These are phyloP conservation scores for Thermophis baileyi DNA, from an alignment of 2,113 vertebrate genomes.

Conservation along the genomic window DNA sequence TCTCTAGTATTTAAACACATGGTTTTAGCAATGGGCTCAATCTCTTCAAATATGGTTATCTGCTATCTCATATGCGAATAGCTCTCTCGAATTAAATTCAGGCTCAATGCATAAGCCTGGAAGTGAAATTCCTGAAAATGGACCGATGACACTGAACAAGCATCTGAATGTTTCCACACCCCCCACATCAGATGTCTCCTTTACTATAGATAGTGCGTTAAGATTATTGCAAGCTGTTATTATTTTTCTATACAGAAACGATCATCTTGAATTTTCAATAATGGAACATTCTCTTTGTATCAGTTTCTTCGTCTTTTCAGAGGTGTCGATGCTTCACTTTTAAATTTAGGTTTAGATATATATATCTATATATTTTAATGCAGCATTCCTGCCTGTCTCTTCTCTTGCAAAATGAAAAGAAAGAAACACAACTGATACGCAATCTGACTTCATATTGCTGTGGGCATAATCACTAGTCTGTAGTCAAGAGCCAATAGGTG, in stretches of 20 bases:
- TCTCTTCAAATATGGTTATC: neutral
- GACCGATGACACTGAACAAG: constrained; percentile 33
- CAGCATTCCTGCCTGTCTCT: neutral
- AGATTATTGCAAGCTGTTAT: constrained; percentile 37
- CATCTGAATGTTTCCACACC: neutral
- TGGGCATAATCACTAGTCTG: neutral
- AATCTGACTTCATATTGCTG: neutral
- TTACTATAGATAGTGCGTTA: constrained; percentile 42
- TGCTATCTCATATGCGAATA: neutral
- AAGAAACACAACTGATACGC: neutral
- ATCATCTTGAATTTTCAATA: neutral
- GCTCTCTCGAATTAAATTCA: neutral
- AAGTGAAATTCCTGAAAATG: constrained; percentile 46
- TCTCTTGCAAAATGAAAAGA: neutral
- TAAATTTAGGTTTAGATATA: constrained; percentile 9
- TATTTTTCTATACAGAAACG: constrained; percentile 22
- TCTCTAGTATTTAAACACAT: constrained; percentile 29
- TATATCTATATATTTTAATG: neutral
- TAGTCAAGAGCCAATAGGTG: constrained; percentile 18
- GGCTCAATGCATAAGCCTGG: constrained; percentile 8
- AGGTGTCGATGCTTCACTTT: neutral
- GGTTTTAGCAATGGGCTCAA: neutral
- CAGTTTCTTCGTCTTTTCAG: neutral
- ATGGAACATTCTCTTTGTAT: neutral
- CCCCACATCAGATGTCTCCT: neutral